Evolutionary conservation across 2,797 vertebrate species (phyloP).

Genomic region (Tangara arthus): DNA sequence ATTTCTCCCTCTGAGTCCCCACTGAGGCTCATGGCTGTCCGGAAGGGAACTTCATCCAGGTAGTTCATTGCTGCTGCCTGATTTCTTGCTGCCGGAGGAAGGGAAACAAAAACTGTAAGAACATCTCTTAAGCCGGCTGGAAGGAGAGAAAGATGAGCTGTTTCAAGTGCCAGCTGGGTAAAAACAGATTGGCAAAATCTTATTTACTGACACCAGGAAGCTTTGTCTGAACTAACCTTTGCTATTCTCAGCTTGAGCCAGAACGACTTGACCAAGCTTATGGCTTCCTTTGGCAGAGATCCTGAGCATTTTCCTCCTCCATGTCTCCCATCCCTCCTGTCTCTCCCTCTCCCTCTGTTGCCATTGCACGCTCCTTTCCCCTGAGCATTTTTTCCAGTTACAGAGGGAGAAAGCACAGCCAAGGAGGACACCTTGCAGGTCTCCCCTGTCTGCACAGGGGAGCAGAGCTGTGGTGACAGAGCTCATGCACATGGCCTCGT

Average conservation of each 20-base stretch:
- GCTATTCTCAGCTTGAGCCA: not conserved
- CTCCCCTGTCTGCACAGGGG: not conserved
- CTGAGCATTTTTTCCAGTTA: not conserved
- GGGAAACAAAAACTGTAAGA: not conserved
- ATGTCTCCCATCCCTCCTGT: not conserved
- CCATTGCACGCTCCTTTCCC: fast-evolving
- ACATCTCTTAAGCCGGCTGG: not conserved
- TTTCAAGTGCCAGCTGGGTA: not conserved
- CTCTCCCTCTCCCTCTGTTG: not conserved
- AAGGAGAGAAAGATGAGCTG: not conserved
- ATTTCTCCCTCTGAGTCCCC: slow-evolving; percentile 26
- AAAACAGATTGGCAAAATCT: not conserved
- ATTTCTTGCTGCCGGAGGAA: not conserved
- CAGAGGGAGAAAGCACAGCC: not conserved
- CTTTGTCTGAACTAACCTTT: not conserved
- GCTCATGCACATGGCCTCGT: fast-evolving
- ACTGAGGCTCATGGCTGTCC: slow-evolving; percentile 65
- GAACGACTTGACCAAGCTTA: not conserved
- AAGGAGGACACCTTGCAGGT: not conserved
- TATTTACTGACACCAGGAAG: not conserved
- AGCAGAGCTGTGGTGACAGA: not conserved
- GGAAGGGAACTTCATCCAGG: slow-evolving; percentile 86
- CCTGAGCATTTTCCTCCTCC: not conserved
- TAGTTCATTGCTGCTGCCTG: slow-evolving; percentile 73
- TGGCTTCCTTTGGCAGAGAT: not conserved